Base-by-base conservation (phyloP, 1,140 invertebrate species). In the Tetramorium simillimum region DNA sequence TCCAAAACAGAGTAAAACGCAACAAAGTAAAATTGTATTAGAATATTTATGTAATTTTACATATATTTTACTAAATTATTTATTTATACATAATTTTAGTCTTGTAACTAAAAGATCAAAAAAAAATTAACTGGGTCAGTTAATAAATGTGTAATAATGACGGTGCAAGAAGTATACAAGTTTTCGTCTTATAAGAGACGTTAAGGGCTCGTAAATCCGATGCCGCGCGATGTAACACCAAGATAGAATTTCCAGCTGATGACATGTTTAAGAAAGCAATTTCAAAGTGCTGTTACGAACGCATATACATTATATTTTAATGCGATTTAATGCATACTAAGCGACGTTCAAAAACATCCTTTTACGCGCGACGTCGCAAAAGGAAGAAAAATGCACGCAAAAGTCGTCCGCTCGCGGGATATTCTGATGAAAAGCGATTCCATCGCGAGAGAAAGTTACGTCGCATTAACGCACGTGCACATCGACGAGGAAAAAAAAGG, bases 231-330 rank as follows among this genome's bases (percentile, higher is more conserved):
- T 43, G 24, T 46, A 37, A 37, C 33, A 37, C 33, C n/a, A 16
- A 53, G 16, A 58, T 53, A 24, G 40, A 78, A 63, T 14, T 78
- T 67, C 12, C 28, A 21, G 16, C 2, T 80, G 14, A 53, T 40
- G 14, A 28, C 43, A 67, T 2, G n/a, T 80, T 69, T 69, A 21
- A 69, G 56, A 53, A 69, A 69, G 62, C 14, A 53, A 69, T 69
- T 21, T n/a, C 37, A 40, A 80, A 80, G 43, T 65, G 40, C 28
- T 16, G 60, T 78, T 78, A 78, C 33, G 24, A n/a, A 37, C 28
- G 40, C 77, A 58, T 16, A 43, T 67, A 51, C 62, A 80, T 67
- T 80, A 69, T n/a, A 28, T 80, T 33, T 80, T 80, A 69, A 24
- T 28, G 33, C 62, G n/a, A 69, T 51, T 80, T 37, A 51, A 65